These are phyloP conservation scores for Todiramphus saurophagus DNA, from an alignment of 2,113 vertebrate genomes.

Conservation along the genomic window DNA sequence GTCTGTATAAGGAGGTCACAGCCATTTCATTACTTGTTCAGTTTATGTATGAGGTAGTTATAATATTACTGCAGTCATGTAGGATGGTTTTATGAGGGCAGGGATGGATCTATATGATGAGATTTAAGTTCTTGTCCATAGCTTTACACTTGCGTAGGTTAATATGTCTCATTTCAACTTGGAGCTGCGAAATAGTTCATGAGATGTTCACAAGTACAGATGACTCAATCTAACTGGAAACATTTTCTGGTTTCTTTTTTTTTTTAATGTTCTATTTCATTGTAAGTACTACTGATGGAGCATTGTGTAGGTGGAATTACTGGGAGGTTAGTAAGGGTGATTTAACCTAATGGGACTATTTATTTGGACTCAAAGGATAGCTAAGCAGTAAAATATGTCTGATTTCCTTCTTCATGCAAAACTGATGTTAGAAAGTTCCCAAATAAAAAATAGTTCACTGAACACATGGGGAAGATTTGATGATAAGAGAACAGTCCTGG, in stretches of 20 bases:
- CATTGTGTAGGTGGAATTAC: constrained; percentile 58
- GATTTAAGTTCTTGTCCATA: not conserved
- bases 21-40: not conserved
- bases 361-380: constrained; percentile 29
- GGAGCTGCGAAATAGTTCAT: not conserved
- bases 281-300: constrained; percentile 8
- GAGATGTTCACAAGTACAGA: not conserved
- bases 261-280: not conserved
- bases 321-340: constrained; percentile 62
- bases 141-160: not conserved
- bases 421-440: not conserved
- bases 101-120: accelerated
- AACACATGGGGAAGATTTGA: not conserved
- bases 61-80: not conserved
- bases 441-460: not conserved
- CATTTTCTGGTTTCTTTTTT: not conserved
- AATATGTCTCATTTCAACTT: not conserved
- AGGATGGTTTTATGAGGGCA: not conserved
- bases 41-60: not conserved
- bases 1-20: not conserved
- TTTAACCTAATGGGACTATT: constrained; percentile 51
- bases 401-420: not conserved
- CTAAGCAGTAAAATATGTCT: constrained; percentile 59
- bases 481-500: not conserved
- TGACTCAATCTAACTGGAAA: constrained; percentile 45